phyloP scores from a whole-genome alignment of 2,113 vertebrate genomes.

The Labeo rohita region DNA sequence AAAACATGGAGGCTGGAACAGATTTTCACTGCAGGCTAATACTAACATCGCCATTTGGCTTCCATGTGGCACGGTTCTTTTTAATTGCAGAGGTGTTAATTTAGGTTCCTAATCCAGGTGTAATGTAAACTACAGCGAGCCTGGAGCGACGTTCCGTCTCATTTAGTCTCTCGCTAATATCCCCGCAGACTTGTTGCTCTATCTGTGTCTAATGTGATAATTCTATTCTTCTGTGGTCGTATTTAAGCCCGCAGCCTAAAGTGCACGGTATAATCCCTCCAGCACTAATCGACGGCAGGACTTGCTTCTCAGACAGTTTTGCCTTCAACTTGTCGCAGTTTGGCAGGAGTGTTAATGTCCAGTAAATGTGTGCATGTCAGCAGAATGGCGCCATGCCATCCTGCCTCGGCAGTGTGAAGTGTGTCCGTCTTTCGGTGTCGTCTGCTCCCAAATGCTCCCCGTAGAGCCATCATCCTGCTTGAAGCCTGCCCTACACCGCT shows the following conservation, averaged over 20 bases:
- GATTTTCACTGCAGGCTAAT: constrained; percentile 35
- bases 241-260: constrained; percentile 38
- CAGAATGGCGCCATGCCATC: constrained; percentile 7
- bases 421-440: constrained; percentile 15
- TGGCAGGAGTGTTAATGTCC: constrained; percentile 27
- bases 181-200: constrained; percentile 42
- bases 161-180: constrained; percentile 30
- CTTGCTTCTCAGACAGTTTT: constrained; percentile 34
- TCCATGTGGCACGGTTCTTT: constrained; percentile 4
- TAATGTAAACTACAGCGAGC: constrained; percentile 32
- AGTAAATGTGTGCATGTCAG: constrained; percentile 26
- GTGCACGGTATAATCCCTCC: constrained; percentile 29
- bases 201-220: constrained; percentile 50
- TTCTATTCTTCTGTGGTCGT: constrained; percentile 38
- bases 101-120: constrained; percentile 44
- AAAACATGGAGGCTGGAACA: constrained; percentile 9
- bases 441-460: constrained; percentile 16
- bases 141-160: constrained; percentile 31
- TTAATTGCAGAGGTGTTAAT: constrained; percentile 40
- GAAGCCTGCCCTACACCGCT: neutral
- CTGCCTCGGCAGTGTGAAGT: constrained; percentile 30
- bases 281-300: constrained; percentile 29
- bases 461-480: neutral
- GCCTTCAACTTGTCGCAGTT: constrained; percentile 31
- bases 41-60: neutral